phyloP scores from a whole-genome alignment of 2,113 vertebrate genomes.

The Clinocottus analis region DNA sequence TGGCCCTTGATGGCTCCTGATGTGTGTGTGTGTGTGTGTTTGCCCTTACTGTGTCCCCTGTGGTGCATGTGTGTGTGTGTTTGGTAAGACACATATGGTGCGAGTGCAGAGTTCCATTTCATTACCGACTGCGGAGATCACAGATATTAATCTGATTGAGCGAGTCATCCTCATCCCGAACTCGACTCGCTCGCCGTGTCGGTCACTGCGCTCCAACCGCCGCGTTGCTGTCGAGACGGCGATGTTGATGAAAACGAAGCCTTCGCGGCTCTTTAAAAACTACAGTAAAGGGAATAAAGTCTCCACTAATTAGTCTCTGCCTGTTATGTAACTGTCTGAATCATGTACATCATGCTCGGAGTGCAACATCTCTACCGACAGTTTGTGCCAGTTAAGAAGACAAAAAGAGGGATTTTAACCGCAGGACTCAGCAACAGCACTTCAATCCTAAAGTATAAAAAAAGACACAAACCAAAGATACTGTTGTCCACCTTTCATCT shows the following conservation, averaged over 20 bases:
- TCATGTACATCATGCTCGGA: neutral
- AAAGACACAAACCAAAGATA: neutral
- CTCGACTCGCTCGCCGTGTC: neutral
- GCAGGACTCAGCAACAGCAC: neutral
- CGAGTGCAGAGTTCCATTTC: conserved; percentile 57
- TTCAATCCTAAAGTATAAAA: neutral
- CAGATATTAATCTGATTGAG: conserved; percentile 63
- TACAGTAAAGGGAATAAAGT: conserved; percentile 16
- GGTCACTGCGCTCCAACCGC: neutral
- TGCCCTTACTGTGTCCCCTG: conserved; percentile 69
- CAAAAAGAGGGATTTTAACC: neutral
- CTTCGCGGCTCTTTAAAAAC: conserved; percentile 6
- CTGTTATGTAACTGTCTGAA: conserved; percentile 38
- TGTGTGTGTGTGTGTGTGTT: conserved; percentile 33
- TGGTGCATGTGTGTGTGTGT: conserved; percentile 34
- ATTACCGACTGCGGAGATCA: conserved; percentile 44
- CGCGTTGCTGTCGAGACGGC: too few relatives aligned
- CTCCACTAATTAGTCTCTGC: conserved; percentile 31
- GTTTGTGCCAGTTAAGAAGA: conserved; percentile 2
- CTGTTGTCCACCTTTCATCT: conserved; percentile 4
- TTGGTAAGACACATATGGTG: conserved; percentile 36
- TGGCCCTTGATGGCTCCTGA: conserved; percentile 43
- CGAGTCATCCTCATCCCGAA: conserved; percentile 32
- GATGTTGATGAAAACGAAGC: conserved; percentile 10
- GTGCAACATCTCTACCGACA: conserved; percentile 12